Percentiles rank a stretch among this genome's conserved stretches.
phyloP scores from a whole-genome alignment of 37 sponge, comb jelly and placozoan genomes.

The Cladorhizidae sp. region DNA sequence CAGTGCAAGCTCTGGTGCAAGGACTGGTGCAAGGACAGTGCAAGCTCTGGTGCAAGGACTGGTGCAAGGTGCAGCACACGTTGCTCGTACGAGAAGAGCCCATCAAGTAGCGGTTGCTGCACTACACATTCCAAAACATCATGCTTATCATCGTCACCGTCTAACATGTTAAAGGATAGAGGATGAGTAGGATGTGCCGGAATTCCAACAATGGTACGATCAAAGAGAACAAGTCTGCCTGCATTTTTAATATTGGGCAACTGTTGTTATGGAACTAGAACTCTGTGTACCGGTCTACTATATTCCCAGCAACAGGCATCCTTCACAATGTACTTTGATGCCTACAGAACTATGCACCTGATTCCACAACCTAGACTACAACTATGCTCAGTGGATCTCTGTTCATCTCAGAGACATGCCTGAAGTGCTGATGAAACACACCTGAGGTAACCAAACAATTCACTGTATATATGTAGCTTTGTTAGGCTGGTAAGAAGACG shows the following conservation, averaged over 20 bases:
- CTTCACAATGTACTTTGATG: constrained; percentile 33
- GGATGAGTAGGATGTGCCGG: neutral
- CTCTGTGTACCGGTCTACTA: constrained; percentile 16
- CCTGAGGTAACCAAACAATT: constrained; percentile 5
- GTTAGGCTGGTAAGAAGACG: too few relatives aligned
- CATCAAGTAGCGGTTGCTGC: constrained; percentile 35
- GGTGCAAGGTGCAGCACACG: constrained; percentile 25
- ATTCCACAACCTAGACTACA: constrained; percentile 20
- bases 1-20: too few relatives aligned
- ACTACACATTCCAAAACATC: constrained; percentile 27
- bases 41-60: constrained; percentile 40
- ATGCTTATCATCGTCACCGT: constrained; percentile 23
- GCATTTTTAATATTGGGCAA: constrained; percentile 30
- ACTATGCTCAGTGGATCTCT: constrained; percentile 32
- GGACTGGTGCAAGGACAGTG: too few relatives aligned
- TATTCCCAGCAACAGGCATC: constrained; percentile 2
- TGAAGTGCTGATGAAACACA: constrained; percentile 8
- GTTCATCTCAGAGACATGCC: constrained; percentile 24
- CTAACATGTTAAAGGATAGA: neutral
- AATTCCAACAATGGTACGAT: constrained; percentile 27
- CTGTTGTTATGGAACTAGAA: constrained; percentile 24
- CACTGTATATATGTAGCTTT: too few relatives aligned
- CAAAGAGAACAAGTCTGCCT: constrained; percentile 26
- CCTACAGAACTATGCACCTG: constrained; percentile 7
- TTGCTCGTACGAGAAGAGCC: constrained; percentile 18